These are phyloP conservation scores for Avahi laniger DNA, from an alignment of 2,797 vertebrate genomes.

Conservation along the genomic window DNA sequence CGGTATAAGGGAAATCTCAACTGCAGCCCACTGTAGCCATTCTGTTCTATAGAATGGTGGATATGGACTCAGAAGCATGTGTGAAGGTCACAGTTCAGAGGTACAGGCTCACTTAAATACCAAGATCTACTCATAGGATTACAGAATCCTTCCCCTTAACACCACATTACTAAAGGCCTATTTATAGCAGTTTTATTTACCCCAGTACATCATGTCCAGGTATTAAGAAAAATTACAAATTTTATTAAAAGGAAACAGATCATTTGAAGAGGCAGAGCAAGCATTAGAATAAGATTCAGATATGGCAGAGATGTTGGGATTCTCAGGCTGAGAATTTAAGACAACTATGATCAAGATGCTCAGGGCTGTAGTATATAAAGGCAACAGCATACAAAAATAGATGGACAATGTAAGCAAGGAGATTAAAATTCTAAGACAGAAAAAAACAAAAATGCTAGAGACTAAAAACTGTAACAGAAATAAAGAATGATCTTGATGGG, in stretches of 20 bases:
- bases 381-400: neutral
- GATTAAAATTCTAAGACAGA: neutral
- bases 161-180: neutral
- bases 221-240: neutral
- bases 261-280: neutral
- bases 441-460: neutral
- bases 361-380: neutral
- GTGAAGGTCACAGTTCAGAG: neutral
- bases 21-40: too few relatives aligned
- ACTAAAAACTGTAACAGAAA: neutral
- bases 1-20: neutral
- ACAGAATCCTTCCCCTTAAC: neutral
- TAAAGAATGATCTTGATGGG: neutral
- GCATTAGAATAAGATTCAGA: neutral
- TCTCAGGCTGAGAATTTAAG: neutral
- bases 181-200: neutral
- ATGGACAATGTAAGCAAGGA: neutral
- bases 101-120: neutral
- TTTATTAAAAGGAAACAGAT: neutral
- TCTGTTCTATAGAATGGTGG: rapidly evolving
- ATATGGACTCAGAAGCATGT: neutral
- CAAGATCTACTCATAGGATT: neutral
- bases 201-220: neutral
- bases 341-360: neutral
- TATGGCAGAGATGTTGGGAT: neutral